Base-by-base conservation (phyloP, 2,113 vertebrate species). In the Eleginops maclovinus region DNA sequence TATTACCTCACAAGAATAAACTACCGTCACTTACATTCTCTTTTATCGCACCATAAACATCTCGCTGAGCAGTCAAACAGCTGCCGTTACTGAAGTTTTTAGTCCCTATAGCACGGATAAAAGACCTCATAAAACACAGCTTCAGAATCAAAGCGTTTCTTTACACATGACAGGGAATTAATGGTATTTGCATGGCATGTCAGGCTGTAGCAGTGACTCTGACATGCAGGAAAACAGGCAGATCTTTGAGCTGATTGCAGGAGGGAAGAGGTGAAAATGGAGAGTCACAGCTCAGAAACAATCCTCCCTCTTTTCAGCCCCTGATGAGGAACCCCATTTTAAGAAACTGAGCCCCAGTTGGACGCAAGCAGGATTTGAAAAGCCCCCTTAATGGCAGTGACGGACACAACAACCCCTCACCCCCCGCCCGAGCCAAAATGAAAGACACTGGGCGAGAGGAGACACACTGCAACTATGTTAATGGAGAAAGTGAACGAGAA, bases 301-400 rank as follows among this genome's bases (percentile, higher is more conserved):
- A 96, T 97, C 97, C 97, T 98, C 97, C 89, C 97, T 98, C 97
- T 98, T 99, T 99, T 96, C 97, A 98, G 98, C 97, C 98, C 96
- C 95, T 96, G 95, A 96, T 97, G 97, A 97, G 96, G 97, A 99
- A 98, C 92, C 96, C 97, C 95, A 96, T 98, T 96, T 98, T 99
- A 97, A 97, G 97, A 97, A 98, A 99, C 96, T 99, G 97, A 99
- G 93, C 95, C 94, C 95, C 94, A 95, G 95, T 94, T 92, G 95
- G 96, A 95, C 91, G 93, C 85, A n/a, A 91, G 87, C 84, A 79
- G 84, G 80, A 91, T 80, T 71, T 85, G 81, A 88, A 89, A 90
- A 75, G 31, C 31, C 73, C n/a, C 72, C 82, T 87, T 84, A 89
- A 83, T 80, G 86, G 87, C 75, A 87, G 82, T 69, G 88, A 88